phyloP scores from a whole-genome alignment of 2,113 vertebrate genomes.

The Raja brachyura region DNA sequence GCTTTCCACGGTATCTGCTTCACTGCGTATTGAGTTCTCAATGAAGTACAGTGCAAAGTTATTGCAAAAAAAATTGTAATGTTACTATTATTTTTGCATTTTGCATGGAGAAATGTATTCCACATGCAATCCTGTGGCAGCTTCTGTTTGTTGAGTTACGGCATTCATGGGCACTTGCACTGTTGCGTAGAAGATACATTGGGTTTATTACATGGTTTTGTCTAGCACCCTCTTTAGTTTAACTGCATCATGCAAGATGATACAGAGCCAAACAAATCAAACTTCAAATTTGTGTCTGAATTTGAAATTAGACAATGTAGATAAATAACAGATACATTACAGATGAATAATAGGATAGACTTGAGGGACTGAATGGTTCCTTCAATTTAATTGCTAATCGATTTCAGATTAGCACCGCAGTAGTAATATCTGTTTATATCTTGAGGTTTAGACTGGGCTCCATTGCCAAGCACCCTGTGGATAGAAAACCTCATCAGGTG shows the following conservation, averaged over 20 bases:
- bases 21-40: not conserved
- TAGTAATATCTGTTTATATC: not conserved
- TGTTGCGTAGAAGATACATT: not conserved
- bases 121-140: not conserved
- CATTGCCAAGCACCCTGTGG: not conserved
- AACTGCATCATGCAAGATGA: not conserved
- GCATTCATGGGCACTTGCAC: not conserved
- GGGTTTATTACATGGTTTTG: not conserved
- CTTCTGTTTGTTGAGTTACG: too few relatives aligned
- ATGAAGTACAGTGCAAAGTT: not conserved
- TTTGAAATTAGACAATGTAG: not conserved
- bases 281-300: conserved; percentile 3
- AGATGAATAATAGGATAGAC: not conserved
- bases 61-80: not conserved
- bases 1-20: not conserved
- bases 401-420: not conserved
- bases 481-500: not conserved
- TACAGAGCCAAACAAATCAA: not conserved
- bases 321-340: not conserved
- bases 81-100: not conserved
- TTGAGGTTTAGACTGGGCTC: not conserved
- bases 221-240: not conserved
- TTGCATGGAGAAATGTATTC: not conserved
- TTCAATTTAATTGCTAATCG: not conserved
- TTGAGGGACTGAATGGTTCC: not conserved